A percentile compares a stretch with the other conserved stretches of the same genome.
Evolutionary conservation across 2,888 invertebrate species (phyloP).

Genomic region (Drosophila infuscata): DNA sequence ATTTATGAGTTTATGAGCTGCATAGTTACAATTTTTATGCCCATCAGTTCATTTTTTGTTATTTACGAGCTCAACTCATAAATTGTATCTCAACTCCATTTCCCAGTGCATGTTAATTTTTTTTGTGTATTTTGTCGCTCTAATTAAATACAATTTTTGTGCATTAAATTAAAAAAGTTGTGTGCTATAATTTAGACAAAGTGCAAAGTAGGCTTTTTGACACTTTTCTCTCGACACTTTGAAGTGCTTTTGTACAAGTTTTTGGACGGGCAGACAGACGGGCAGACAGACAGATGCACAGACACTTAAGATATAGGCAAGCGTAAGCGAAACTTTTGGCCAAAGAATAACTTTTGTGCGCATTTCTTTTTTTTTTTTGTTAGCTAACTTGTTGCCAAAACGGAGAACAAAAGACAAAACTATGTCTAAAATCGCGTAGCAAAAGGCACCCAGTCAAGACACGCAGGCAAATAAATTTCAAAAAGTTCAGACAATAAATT

Average conservation of each 20-base stretch:
- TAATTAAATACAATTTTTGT: conserved; percentile 62
- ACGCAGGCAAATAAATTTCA: conserved; percentile 75
- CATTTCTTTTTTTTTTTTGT: conserved; percentile 10
- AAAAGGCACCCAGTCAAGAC: conserved; percentile 22
- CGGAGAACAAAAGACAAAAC: conserved; percentile 28
- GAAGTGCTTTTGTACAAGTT: conserved; percentile 69
- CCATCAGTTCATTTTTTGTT: conserved; percentile 59
- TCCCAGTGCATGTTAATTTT: background rate
- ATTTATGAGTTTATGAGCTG: conserved; percentile 41
- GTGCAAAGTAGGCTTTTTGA: conserved; percentile 69
- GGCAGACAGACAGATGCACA: conserved; percentile 13
- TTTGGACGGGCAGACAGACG: conserved; percentile 2
- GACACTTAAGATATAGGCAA: conserved; percentile 54
- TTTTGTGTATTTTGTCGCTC: conserved; percentile 4
- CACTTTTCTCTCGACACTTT: conserved; percentile 80
- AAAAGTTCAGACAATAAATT: conserved; percentile 74
- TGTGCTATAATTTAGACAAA: conserved; percentile 59
- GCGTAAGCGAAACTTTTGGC: conserved; percentile 47
- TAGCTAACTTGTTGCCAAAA: conserved; percentile 77
- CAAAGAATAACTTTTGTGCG: conserved; percentile 57
- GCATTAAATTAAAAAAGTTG: conserved; percentile 71
- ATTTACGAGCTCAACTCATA: conserved; percentile 72
- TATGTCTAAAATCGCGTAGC: conserved; percentile 46
- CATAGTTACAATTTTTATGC: conserved; percentile 60
- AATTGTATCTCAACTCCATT: conserved; percentile 43